Evolutionary conservation across 2,113 vertebrate species (phyloP), one percentile per base, ranked within the genome.

Genomic region (Ondatra zibethicus): DNA sequence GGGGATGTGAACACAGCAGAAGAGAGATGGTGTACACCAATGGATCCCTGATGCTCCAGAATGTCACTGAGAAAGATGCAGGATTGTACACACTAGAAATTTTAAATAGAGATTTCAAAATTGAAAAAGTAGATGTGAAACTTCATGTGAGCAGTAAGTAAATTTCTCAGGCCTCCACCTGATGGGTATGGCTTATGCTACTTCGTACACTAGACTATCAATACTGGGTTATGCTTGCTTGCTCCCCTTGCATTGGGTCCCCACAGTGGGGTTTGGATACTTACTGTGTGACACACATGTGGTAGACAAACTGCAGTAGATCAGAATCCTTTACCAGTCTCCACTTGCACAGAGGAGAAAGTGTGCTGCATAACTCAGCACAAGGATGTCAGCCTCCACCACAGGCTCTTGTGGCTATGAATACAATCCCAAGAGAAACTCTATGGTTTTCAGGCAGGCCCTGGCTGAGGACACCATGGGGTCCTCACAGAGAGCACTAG

Each of bases 151-250:
- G 55, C 9, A 81, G 77, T 81, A 80, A 80, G 76, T 55, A 19
- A 81, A 4, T 80, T 19, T 16, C 50, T 21, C 21, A 21, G 47
- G 1, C 9, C 4, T 80, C 19, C 19, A 36, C 8, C 45, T 78
- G 16, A 16, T 33, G 29, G 27, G 47, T 33, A 7, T 52, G 76
- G 16, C 3, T 52, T 78, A 50, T 78, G 14, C 68, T n/a, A 72
- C 36, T 39, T 55, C 50, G 21, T 36, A 80, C 31, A 36, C 33
- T 55, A 11, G 0, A 39, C 21, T 82, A 23, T 58, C 80, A 39
- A 55, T 2, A 25, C 1, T 27, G 52, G 12, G 23, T 4, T 58
- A 45, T 25, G 5, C 36, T 9, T 25, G 0, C 1, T 14, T 16
- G 10, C 21, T 58, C 11, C 21, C 4, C 36, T 70, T 78, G 27